Evolutionary conservation across 2,113 vertebrate genomes (phyloP), one percentile per base, ranked within the genome.

Genomic region (Canis aureus): DNA sequence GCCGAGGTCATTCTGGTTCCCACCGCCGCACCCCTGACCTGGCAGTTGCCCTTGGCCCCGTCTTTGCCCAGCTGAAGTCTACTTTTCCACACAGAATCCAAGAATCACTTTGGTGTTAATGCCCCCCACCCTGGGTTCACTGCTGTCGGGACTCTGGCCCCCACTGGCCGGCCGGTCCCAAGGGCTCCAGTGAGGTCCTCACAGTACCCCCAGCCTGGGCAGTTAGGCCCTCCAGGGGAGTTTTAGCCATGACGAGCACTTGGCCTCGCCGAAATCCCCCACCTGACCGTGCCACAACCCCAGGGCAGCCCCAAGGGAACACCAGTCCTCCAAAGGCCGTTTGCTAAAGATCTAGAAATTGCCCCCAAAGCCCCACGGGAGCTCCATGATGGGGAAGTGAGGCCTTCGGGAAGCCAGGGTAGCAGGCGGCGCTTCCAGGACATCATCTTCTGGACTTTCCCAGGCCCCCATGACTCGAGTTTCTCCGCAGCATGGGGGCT

Each of bases 291-390:
- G 57, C 17, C 5, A 16, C 19, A 43, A 23, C 23, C 25, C n/a
- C 53, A 94, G 93, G 95, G 43, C 90, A 97, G 80, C 96, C 94
- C 97, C 95, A 4, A 90, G 95, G 94, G 95, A 98, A 98, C 94
- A 79, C 94, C 92, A 57, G 64, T 38, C 88, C 38, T 86, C 69
- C 57, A 20, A n/a, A 79, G 62, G 43, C 29, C 66, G 12, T 59
- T 60, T 92, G 43, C 62, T 81, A 57, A 95, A 88, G 69, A 84
- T 16, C 51, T 57, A 73, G 57, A 93, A 97, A 97, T 87, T 94
- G 95, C 51, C 94, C 89, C 38, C 4, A 0, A 84, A 89, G 89
- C 35, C n/a, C 76, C 38, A 23, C 4, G 0, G 59, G 73, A 74
- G 51, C 49, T 55, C 17, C 0, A 0, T 0, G 35, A 95, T 71